Evolutionary conservation across 1,140 invertebrate species (phyloP).

Genomic region (Drosophila carrolli): DNA sequence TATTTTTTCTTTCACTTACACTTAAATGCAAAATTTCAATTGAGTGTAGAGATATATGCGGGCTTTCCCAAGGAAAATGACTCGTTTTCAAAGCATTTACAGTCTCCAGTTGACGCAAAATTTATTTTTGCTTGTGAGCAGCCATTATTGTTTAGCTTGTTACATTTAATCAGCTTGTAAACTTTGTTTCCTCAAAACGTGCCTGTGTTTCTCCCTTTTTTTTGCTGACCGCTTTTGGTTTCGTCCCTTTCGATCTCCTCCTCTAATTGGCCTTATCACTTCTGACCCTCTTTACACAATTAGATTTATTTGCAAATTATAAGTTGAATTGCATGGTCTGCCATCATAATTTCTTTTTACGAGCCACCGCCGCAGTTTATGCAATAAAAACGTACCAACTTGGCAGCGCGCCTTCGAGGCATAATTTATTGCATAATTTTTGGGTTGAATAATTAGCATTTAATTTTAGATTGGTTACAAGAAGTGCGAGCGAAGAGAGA

Average conservation of each 20-base stretch:
- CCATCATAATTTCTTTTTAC: slow-evolving; percentile 43
- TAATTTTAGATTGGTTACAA: slow-evolving; percentile 57
- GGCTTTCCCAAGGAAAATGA: not conserved
- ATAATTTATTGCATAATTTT: slow-evolving; percentile 73
- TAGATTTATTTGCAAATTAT: slow-evolving; percentile 78
- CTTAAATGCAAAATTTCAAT: too few relatives aligned
- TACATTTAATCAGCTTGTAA: slow-evolving; percentile 23
- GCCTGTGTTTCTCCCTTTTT: slow-evolving; percentile 3
- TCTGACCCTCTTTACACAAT: slow-evolving; percentile 54
- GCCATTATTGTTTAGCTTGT: slow-evolving; percentile 11
- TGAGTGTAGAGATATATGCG: too few relatives aligned
- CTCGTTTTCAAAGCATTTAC: not conserved
- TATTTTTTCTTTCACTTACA: too few relatives aligned
- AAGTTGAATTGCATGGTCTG: slow-evolving; percentile 58
- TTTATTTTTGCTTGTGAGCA: slow-evolving; percentile 14
- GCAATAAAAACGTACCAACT: slow-evolving; percentile 61
- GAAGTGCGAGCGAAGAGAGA: slow-evolving; percentile 11
- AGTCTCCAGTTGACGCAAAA: not conserved
- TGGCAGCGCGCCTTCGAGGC: slow-evolving; percentile 35
- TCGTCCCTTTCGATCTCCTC: slow-evolving; percentile 14
- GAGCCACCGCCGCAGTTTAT: slow-evolving; percentile 49
- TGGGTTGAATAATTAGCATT: slow-evolving; percentile 69
- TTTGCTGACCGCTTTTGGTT: not conserved
- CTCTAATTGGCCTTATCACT: slow-evolving; percentile 27
- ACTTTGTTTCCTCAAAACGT: slow-evolving; percentile 7